Evolutionary conservation across 1,140 invertebrate genomes (phyloP), one percentile per base, ranked within the genome.

Genomic region (Drosophila burlai): DNA sequence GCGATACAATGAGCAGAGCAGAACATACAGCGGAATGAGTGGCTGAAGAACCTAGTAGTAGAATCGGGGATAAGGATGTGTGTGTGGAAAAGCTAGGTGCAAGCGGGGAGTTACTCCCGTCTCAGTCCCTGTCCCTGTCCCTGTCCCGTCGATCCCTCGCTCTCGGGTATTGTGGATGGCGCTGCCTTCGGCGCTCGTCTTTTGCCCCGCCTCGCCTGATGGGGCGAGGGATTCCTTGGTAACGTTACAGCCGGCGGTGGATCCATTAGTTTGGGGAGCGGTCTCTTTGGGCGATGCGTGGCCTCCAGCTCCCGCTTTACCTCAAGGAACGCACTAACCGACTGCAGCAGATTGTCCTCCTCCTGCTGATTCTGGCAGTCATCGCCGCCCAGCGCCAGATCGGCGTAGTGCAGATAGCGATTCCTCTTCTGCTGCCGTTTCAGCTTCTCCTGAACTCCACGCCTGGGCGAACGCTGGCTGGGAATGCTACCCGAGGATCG

Each of bases 1-100:
- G 92, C 92, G 63, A 92, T 93, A 93, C 87, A 89, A 83, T 90
- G 81, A 76, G 67, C 77, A 80, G 55, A 76, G 58, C 82, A 80
- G 64, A 74, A 80, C 50, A 66, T 71, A 42, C 62, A 74, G 54
- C n/a, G 47, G 24, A 46, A 74, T 83, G 72, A 77, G 75, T 61
- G 75, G 40, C 18, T 50, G 52, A 34, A 40, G 18, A 49, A 42
- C 31, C 29, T 16, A 29, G 16, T 40, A 43, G 18, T 26, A 59
- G 18, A 50, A 49, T 45, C 24, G 21, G 52, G n/a, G 24, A n/a
- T 24, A 11, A 52, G 34, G 36, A 15, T 29, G 58, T 16, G 7
- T 16, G 7, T 57, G 29, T 50, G 52, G 64, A 7, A 29, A 75
- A 76, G 84, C 52, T 40, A 57, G 50, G 38, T 78, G 66, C 24